phyloP scores from a whole-genome alignment of 2,113 vertebrate genomes.

The Alectura lathami region DNA sequence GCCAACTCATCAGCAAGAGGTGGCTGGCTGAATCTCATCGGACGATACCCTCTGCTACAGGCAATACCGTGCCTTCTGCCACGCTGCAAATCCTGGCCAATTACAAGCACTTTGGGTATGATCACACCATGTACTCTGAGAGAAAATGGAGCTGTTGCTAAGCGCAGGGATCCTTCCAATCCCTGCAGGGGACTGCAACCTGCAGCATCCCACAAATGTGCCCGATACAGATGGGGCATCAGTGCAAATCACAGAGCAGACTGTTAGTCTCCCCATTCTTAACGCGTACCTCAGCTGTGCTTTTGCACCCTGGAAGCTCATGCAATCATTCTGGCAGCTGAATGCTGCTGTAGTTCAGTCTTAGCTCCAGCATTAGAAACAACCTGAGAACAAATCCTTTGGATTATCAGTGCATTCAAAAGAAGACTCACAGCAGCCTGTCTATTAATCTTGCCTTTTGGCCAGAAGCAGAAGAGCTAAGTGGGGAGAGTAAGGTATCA shows the following conservation, averaged over 20 bases:
- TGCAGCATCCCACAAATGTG: background rate
- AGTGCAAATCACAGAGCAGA: accelerated
- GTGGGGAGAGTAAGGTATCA: background rate
- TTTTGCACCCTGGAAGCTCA: background rate
- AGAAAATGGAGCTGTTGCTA: background rate
- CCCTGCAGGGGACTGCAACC: background rate
- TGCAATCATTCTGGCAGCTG: background rate
- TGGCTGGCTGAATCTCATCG: background rate
- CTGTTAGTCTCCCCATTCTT: background rate
- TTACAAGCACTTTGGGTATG: background rate
- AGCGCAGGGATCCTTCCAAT: background rate
- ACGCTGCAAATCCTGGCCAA: background rate
- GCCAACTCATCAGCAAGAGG: background rate
- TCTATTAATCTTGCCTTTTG: background rate
- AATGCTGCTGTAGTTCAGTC: background rate
- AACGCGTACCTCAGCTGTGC: background rate
- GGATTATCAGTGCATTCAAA: background rate
- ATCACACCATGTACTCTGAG: background rate
- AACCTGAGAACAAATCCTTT: background rate
- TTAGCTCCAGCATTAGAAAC: background rate
- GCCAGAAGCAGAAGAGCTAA: background rate
- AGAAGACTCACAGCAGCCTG: background rate
- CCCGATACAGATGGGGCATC: background rate
- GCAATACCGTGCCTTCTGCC: background rate
- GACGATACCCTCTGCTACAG: background rate